Conservation (phyloP, 2,113 vertebrate species). For the Aptenodytes patagonicus region DNA sequence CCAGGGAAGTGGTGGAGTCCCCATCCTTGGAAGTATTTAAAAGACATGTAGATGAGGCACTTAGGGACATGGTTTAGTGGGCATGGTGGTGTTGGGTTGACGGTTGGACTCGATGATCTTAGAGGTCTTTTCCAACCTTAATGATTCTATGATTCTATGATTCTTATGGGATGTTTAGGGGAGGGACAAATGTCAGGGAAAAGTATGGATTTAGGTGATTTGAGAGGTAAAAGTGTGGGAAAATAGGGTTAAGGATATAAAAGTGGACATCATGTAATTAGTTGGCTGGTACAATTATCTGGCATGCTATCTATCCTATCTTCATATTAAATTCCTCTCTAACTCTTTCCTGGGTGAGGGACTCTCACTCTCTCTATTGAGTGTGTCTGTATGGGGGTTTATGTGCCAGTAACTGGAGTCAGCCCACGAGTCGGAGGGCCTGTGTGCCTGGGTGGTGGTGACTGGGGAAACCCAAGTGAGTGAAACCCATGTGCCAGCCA, state of each 20-base stretch:
- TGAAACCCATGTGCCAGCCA: neutral
- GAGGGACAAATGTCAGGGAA: neutral
- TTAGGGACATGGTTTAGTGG: too few species aligned
- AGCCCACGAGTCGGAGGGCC: rapidly evolving
- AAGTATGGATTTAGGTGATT: neutral
- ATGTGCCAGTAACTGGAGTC: neutral
- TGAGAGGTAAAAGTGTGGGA: neutral
- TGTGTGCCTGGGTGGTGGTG: rapidly evolving
- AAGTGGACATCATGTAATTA: neutral
- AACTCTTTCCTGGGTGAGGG: neutral
- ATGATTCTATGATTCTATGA: too few species aligned
- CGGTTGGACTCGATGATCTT: too few species aligned
- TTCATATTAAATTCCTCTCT: neutral
- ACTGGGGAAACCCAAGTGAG: neutral
- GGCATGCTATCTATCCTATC: neutral
- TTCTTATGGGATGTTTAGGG: neutral
- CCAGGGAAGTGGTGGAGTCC: too few species aligned
- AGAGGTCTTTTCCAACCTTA: too few species aligned
- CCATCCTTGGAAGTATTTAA: too few species aligned
- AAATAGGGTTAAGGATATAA: neutral
- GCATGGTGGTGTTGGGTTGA: too few species aligned
- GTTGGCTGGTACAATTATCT: neutral
- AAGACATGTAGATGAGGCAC: too few species aligned
- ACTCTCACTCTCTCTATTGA: neutral
- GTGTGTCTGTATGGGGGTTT: neutral